Evolutionary conservation across 1,140 invertebrate genomes (phyloP), one percentile per base, ranked within the genome.

Genomic region (Bombus sibiricus): DNA sequence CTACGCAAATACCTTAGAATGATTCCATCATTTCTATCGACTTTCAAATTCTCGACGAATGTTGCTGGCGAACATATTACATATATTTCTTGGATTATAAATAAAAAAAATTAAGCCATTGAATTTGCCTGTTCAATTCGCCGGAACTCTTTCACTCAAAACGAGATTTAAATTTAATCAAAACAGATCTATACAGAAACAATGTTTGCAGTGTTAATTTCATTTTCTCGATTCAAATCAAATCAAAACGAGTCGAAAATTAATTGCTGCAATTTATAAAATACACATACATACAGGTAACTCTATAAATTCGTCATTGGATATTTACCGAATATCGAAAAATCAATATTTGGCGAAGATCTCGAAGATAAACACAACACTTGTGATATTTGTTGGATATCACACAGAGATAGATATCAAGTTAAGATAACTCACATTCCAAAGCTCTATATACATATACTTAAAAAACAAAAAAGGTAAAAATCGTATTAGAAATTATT

Each of bases 1-100:
- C 77, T n/a, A 79, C 77, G 77, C 77, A 28, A 47, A 66, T 66
- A 68, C 18, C 22, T 68, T 2, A 22, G 62, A 43, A 47, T 43
- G 9, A 68, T 25, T 25, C n/a, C 43, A 25, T 79, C 39, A 68
- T 28, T 12, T 76, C 25, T 34, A 57, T 77, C 3, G 34, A 79
- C 77, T 79, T 66, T 79, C 39, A 22, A 43, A 79, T 79, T 79
- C 62, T 32, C 2, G 13, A 43, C 10, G 9, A 32, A 78, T 28
- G 3, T 18, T 39, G 6, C 1, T 25, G 37, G 25, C 12, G 68
- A 69, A 66, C 15, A 9, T 10, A 34, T 18, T 34, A 12, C 0
- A 10, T 28, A 28, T 59, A 12, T n/a, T 62, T 12, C 28, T 12
- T n/a, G 28, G 10, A n/a, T 12, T 59, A 12, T 28, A 59, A 59